Evolutionary conservation across 2,888 invertebrate genomes (phyloP), one percentile per base, ranked within the genome.

Genomic region (Drosophila meridiana): DNA sequence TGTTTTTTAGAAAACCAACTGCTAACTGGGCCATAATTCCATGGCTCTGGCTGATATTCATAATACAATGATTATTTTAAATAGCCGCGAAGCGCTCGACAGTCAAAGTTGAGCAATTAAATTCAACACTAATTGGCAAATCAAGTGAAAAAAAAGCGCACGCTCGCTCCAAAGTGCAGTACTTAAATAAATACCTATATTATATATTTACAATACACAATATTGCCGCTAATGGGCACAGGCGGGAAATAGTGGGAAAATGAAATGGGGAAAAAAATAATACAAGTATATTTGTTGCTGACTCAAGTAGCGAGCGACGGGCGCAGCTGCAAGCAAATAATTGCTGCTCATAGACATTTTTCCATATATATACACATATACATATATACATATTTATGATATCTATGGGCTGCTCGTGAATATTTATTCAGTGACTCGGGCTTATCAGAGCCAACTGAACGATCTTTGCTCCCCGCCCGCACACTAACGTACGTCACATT

Each of bases 401-500:
- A 42, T 57, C 14, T 55, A 28, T 26, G 38, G 38, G 38, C 26
- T 8, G 2, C 13, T 28, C 28, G 4, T 28, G 26, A 28, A 20
- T 53, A 11, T 36, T 28, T 40, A 53, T 13, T 20, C 3, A 1
- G 9, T 34, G 34, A 13, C 14, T 42, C 1, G 28, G 13, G 6
- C 6, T 80, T 69, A 82, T 80, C 82, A 69, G n/a, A 5, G 7
- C n/a, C 26, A 11, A 6, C 20, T 45, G 4, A 8, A 7, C 38
- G 82, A 69, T 30, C 87, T 82, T 83, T 87, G 70, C 30, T 56
- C 77, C 45, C 20, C 20, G 13, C 45, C 20, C 34, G n/a, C 6
- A 36, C 26, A 11, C 13, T 6, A 11, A 6, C 26, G 28, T 28
- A 11, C 7, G 32, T 32, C 32, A 50, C 32, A 52, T 34, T 34